Conservation (phyloP, 2,113 vertebrate species). For the Pituophis catenifer region DNA sequence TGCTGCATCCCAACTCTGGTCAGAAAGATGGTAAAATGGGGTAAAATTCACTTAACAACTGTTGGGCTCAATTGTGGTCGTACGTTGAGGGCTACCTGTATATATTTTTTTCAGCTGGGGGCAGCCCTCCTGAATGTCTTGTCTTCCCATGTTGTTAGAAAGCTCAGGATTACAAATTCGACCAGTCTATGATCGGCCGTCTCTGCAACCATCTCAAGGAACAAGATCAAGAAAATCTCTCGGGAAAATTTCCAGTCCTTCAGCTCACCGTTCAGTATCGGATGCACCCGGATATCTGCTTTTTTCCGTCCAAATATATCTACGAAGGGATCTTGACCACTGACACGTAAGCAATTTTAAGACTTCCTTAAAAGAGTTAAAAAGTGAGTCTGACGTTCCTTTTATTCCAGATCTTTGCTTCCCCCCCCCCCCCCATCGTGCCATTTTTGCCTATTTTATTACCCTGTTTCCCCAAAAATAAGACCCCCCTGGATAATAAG, state of each 20-base stretch:
- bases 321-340: slow-evolving; percentile 74
- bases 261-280: slow-evolving; percentile 81
- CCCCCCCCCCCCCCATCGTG: not conserved
- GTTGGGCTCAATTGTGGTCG: too few species aligned
- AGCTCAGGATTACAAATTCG: slow-evolving; percentile 77
- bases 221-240: slow-evolving; percentile 40
- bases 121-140: not conserved
- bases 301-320: slow-evolving; percentile 82
- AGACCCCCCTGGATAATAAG: too few species aligned
- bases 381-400: not conserved
- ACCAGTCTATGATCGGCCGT: slow-evolving; percentile 82
- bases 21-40: too few species aligned
- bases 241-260: slow-evolving; percentile 53
- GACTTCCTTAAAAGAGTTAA: not conserved
- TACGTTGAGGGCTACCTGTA: too few species aligned
- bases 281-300: slow-evolving; percentile 87
- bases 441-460: not conserved
- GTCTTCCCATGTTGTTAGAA: slow-evolving; percentile 59
- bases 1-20: too few species aligned
- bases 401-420: not conserved
- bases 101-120: not conserved
- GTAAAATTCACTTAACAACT: too few species aligned
- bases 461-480: too few species aligned
- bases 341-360: slow-evolving; percentile 62
- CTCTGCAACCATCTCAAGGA: slow-evolving; percentile 69